A percentile compares a stretch with the other conserved stretches of the same genome.
Conservation (phyloP, 2,797 vertebrate genomes). For the Gobio occitaniae region DNA sequence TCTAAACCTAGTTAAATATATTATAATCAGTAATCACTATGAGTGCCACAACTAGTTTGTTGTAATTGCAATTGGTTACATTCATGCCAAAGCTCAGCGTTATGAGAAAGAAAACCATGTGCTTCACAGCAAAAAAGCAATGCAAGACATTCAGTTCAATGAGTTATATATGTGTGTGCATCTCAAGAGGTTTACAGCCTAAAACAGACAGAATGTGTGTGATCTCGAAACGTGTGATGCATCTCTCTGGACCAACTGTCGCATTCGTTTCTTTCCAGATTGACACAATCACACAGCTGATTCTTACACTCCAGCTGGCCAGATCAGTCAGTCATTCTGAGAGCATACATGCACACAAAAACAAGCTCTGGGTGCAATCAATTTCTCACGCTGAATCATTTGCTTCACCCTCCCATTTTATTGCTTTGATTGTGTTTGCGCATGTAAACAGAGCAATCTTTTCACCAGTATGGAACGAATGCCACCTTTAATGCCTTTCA, state of each 20-base stretch:
- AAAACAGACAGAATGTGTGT: slow-evolving; percentile 14
- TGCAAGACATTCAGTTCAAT: not conserved
- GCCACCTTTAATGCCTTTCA: slow-evolving; percentile 25
- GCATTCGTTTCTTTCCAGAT: slow-evolving; percentile 52
- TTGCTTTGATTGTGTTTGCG: slow-evolving; percentile 23
- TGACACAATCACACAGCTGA: slow-evolving; percentile 48
- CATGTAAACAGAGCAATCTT: not conserved
- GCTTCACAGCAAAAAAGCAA: not conserved
- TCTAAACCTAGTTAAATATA: not conserved
- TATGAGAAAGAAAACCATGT: not conserved
- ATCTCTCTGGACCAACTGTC: slow-evolving; percentile 61
- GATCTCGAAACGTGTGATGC: slow-evolving; percentile 40
- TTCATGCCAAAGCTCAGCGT: not conserved
- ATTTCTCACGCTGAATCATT: slow-evolving; percentile 2
- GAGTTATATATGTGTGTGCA: slow-evolving; percentile 1
- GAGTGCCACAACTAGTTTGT: not conserved
- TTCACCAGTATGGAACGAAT: not conserved
- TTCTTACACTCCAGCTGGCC: slow-evolving; percentile 54
- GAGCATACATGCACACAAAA: slow-evolving; percentile 19
- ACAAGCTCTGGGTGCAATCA: slow-evolving; percentile 35
- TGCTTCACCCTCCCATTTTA: not conserved
- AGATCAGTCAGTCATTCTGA: slow-evolving; percentile 12
- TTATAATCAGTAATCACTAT: not conserved
- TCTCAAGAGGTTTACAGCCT: slow-evolving; percentile 11
- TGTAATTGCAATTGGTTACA: not conserved